Base-by-base conservation (phyloP, 2,113 vertebrate genomes). In the Podarcis cretensis region DNA sequence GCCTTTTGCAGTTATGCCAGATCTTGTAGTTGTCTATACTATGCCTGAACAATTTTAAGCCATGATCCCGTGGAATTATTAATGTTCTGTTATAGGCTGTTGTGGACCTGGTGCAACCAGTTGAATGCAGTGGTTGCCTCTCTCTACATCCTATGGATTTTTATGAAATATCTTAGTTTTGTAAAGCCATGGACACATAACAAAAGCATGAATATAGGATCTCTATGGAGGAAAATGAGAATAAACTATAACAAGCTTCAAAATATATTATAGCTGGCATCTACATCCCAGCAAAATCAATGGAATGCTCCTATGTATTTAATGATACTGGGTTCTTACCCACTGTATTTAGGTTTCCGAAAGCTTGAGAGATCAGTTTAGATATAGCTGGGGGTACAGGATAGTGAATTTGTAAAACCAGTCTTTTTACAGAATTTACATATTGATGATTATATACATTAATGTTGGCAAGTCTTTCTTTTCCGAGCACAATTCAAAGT, bases 121-220 rank as follows among this genome's bases (percentile, higher is more conserved):
- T 14, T 1, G 66, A 59, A 1, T 27, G 0, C 73, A 27, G 0
- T 3, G 1, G 75, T 87, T 88, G 0, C 65, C 54, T n/a, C n/a
- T 20, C 6, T 6, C 30, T 3, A 69, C 85, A 83, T 23, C 68
- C 87, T 82, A 25, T 43, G 14, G 0, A 0, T 13, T 30, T 5
- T 0, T 0, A 0, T 87, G 37, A 84, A 0, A 14, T 2, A 0
- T n/a, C 40, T 87, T 48, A 57, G 65, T 27, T 63, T 81, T 75
- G 71, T 16, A 1, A 81, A 77, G 66, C 63, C 35, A 20, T 86
- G 54, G 23, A 7, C 78, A 0, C 0, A 6, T 13, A 18, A 79
- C 85, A 80, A 81, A n/a, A 87, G 35, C 14, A 21, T 8, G 81
- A 35, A 87, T 87, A 85, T 85, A 92, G 18, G 75, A 65, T 83